Evolutionary conservation across 2,888 invertebrate species (phyloP).

Genomic region (Ferdinandea cuprea): DNA sequence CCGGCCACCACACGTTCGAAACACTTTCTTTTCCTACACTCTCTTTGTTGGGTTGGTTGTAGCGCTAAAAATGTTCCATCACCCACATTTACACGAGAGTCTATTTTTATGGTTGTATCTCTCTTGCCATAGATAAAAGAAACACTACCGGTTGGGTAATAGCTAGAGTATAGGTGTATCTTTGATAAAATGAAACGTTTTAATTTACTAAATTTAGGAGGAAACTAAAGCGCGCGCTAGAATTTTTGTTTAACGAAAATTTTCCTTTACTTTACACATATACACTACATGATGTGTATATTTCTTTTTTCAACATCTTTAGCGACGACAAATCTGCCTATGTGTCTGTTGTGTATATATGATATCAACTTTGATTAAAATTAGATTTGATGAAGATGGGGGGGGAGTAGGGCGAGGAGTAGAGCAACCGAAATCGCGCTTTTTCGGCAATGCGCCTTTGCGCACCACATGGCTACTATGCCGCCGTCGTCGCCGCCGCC

Average conservation of each 20-base stretch:
- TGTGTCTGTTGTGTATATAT: conserved; percentile 17
- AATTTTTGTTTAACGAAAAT: conserved; percentile 33
- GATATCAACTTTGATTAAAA: conserved; percentile 70
- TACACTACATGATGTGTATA: too few species aligned
- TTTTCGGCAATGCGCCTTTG: conserved; percentile 61
- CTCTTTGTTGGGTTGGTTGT: conserved; percentile 5
- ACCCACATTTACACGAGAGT: conserved; percentile 32
- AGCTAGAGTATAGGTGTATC: neutral
- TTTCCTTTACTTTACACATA: conserved; percentile 44
- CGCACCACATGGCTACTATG: conserved; percentile 50
- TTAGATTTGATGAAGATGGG: conserved; percentile 47
- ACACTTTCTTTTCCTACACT: conserved; percentile 7
- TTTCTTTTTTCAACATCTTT: conserved; percentile 23
- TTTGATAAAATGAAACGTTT: conserved; percentile 11
- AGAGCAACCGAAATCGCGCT: conserved; percentile 49
- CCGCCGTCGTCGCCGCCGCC: conserved; percentile 15
- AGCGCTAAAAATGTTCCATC: conserved; percentile 39
- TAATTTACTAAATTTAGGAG: conserved; percentile 64
- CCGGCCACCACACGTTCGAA: neutral
- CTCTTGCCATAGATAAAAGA: neutral
- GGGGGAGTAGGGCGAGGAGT: neutral
- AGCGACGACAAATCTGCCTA: neutral
- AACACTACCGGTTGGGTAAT: conserved; percentile 5
- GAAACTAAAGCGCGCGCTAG: conserved; percentile 33
- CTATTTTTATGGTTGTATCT: conserved; percentile 30